Evolutionary conservation across 2,888 invertebrate species (phyloP).

Genomic region (Drosophila conformis): DNA sequence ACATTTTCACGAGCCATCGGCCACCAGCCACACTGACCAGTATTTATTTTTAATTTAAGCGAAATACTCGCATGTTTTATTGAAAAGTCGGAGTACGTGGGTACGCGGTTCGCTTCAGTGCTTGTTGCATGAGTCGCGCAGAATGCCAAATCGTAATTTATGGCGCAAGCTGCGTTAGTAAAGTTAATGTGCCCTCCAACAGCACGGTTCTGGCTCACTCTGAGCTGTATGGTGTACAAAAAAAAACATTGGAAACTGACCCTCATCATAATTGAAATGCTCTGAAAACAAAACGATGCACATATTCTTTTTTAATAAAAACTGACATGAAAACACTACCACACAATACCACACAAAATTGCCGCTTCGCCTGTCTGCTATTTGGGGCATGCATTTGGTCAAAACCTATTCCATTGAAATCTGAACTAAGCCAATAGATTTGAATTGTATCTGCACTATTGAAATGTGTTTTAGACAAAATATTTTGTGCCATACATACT

Average conservation of each 20-base stretch:
- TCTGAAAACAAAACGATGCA: slow-evolving; percentile 59
- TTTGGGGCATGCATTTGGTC: slow-evolving; percentile 34
- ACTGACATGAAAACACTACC: neutral
- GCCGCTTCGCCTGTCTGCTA: slow-evolving; percentile 20
- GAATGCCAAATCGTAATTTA: slow-evolving; percentile 56
- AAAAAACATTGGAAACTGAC: slow-evolving; percentile 56
- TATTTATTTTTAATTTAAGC: slow-evolving; percentile 72
- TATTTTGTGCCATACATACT: slow-evolving; percentile 19
- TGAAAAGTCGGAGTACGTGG: slow-evolving; percentile 15
- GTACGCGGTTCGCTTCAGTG: neutral
- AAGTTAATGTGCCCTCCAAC: slow-evolving; percentile 56
- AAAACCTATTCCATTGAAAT: slow-evolving; percentile 35
- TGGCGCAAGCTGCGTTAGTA: slow-evolving; percentile 54
- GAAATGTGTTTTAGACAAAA: slow-evolving; percentile 30
- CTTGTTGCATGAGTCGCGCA: slow-evolving; percentile 62
- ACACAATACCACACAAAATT: slow-evolving; percentile 10
- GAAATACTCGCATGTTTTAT: slow-evolving; percentile 54
- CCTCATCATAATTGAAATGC: slow-evolving; percentile 71
- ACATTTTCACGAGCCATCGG: slow-evolving; percentile 44
- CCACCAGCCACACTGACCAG: slow-evolving; percentile 21
- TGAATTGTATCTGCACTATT: slow-evolving; percentile 22
- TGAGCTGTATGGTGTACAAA: slow-evolving; percentile 37
- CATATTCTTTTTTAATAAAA: slow-evolving; percentile 36
- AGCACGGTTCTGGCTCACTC: slow-evolving; percentile 4
- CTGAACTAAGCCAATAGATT: slow-evolving; percentile 35